Evolutionary conservation across 1,140 invertebrate species (phyloP).

Genomic region (Dendrolimus punctatus): DNA sequence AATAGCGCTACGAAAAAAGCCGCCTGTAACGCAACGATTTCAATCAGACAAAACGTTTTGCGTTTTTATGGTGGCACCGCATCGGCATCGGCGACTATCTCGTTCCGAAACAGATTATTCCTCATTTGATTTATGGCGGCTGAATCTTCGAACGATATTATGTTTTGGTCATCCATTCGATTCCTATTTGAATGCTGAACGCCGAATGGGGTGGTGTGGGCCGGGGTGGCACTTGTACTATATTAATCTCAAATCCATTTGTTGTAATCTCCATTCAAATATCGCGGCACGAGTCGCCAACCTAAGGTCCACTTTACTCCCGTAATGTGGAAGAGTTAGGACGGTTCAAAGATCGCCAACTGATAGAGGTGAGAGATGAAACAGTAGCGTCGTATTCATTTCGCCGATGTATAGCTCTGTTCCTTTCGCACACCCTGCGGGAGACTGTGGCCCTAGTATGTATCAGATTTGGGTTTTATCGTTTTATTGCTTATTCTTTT

Average conservation of each 20-base stretch:
- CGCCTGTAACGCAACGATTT: constrained; percentile 57
- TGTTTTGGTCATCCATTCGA: constrained; percentile 72
- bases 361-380: constrained; percentile 72
- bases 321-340: constrained; percentile 54
- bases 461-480: constrained; percentile 72
- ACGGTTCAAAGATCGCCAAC: constrained; percentile 59
- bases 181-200: constrained; percentile 71
- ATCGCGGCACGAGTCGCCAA: constrained; percentile 30
- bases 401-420: constrained; percentile 52
- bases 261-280: constrained; percentile 59
- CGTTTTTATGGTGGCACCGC: constrained; percentile 64
- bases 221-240: constrained; percentile 65
- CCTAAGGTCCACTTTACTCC: constrained; percentile 55
- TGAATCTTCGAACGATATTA: constrained; percentile 70
- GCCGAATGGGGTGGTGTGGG: constrained; percentile 63
- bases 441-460: constrained; percentile 64
- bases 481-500: constrained; percentile 73
- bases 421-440: constrained; percentile 55
- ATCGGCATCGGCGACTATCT: constrained; percentile 58
- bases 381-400: constrained; percentile 69
- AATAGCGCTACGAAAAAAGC: constrained; percentile 59
- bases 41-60: constrained; percentile 70
- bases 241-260: constrained; percentile 72
- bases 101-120: constrained; percentile 68
- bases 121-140: constrained; percentile 70